A percentile compares a stretch with the other conserved stretches of the same genome.
phyloP scores from a whole-genome alignment of 2,113 vertebrate genomes.

The Actenoides hombroni region DNA sequence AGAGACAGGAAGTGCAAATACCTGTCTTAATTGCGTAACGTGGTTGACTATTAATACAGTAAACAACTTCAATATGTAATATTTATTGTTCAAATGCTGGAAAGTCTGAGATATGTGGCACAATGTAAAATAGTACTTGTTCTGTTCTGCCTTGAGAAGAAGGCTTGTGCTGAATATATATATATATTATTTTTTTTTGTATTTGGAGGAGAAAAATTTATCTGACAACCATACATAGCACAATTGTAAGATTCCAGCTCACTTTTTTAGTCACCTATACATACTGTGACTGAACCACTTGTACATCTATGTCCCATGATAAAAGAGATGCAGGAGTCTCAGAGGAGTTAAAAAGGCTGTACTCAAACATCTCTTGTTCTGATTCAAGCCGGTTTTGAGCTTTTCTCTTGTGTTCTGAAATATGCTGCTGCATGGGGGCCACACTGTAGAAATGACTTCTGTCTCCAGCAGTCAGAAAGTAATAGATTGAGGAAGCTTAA shows the following conservation, averaged over 20 bases:
- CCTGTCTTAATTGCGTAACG: neutral
- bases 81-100: neutral
- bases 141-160: neutral
- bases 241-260: neutral
- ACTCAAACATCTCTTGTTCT: neutral
- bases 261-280: neutral
- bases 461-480: neutral
- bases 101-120: neutral
- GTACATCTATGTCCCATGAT: neutral
- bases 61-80: neutral
- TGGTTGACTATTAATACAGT: neutral
- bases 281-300: neutral
- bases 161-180: neutral
- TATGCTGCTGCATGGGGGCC: neutral
- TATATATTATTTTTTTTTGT: neutral
- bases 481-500: neutral
- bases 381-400: neutral
- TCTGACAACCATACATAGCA: neutral
- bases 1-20: neutral
- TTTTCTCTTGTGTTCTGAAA: neutral
- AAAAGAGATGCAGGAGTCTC: neutral
- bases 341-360: neutral
- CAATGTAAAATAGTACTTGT: neutral
- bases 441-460: neutral
- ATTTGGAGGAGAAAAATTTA: neutral